Conservation (phyloP, 2,797 vertebrate species). For the Allobates femoralis region DNA sequence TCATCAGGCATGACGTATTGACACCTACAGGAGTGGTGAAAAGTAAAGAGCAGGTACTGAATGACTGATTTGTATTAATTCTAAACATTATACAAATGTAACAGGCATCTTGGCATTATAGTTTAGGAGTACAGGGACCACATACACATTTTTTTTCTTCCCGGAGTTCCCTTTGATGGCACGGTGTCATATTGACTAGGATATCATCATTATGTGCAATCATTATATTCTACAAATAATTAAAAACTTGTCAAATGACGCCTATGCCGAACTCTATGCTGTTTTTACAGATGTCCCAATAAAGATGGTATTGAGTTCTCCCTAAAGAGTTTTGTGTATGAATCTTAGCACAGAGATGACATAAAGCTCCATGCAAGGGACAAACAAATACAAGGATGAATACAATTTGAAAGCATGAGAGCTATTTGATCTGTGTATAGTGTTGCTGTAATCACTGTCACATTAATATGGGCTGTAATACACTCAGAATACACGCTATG, state of each 20-base stretch:
- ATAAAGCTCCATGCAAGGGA: constrained; percentile 4
- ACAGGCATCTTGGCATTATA: too few species aligned
- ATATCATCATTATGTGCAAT: not conserved
- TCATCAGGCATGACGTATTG: too few species aligned
- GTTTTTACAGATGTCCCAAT: not conserved
- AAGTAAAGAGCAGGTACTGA: too few species aligned
- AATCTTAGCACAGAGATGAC: not conserved
- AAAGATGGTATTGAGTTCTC: not conserved
- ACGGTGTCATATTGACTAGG: not conserved
- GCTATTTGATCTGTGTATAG: constrained; percentile 7
- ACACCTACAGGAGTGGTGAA: too few species aligned
- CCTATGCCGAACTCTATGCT: not conserved
- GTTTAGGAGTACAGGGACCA: too few species aligned
- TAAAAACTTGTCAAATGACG: not conserved
- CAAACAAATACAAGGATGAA: constrained; percentile 43
- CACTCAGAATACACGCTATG: constrained; percentile 43
- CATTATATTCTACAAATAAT: too few species aligned
- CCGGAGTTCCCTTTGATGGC: too few species aligned
- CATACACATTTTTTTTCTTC: too few species aligned
- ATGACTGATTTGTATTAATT: too few species aligned
- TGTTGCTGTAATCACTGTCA: constrained; percentile 27
- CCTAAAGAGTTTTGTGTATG: not conserved
- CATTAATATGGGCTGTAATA: constrained; percentile 53
- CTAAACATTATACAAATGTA: too few species aligned
- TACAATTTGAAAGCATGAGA: constrained; percentile 22